Evolutionary conservation across 2,113 vertebrate genomes (phyloP).

Genomic region (Promerops cafer): DNA sequence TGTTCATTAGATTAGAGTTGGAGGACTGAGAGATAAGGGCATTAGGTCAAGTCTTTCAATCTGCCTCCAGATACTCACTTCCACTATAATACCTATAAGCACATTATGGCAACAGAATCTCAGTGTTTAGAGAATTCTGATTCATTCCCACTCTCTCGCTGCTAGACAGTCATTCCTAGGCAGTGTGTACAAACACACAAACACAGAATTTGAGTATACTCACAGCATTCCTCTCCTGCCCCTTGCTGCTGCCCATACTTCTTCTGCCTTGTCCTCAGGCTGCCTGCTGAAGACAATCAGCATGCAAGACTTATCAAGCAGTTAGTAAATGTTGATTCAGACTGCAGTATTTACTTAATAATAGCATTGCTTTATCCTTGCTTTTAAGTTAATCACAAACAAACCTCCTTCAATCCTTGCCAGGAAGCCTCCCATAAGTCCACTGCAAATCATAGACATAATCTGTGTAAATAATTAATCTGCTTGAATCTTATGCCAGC

Average conservation of each 20-base stretch:
- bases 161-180: not conserved
- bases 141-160: slow-evolving; percentile 28
- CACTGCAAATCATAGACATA: slow-evolving; percentile 45
- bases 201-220: not conserved
- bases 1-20: slow-evolving; percentile 68
- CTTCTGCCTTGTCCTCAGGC: not conserved
- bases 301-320: not conserved
- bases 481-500: slow-evolving; percentile 52
- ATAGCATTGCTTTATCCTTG: slow-evolving; percentile 50
- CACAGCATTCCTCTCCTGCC: not conserved
- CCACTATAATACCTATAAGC: slow-evolving; percentile 58
- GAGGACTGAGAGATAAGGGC: slow-evolving; percentile 58
- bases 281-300: not conserved
- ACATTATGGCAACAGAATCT: slow-evolving; percentile 65
- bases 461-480: slow-evolving; percentile 66
- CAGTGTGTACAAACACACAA: not conserved
- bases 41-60: slow-evolving; percentile 71
- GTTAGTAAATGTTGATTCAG: slow-evolving; percentile 39
- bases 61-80: slow-evolving; percentile 65
- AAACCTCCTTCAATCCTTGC: slow-evolving; percentile 8
- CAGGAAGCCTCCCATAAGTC: slow-evolving; percentile 45
- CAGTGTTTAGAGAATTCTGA: slow-evolving; percentile 70
- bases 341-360: slow-evolving; percentile 31
- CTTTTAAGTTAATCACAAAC: slow-evolving; percentile 65
- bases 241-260: rapidly evolving